Evolutionary conservation across 2,113 vertebrate genomes (phyloP), one percentile per base, ranked within the genome.

Genomic region (Poeciliopsis occidentalis): DNA sequence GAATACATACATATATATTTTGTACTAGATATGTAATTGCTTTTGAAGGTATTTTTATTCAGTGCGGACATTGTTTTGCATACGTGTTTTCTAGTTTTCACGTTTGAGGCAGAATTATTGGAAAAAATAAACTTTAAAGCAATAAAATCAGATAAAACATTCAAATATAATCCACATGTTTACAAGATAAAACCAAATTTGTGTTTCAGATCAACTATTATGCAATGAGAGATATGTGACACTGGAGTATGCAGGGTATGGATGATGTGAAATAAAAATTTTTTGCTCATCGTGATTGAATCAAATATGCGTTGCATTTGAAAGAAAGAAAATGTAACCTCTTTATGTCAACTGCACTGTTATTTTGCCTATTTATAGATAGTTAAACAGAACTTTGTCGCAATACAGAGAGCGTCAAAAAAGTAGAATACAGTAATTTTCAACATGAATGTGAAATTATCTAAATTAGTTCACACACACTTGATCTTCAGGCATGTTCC

Each of bases 11-110:
- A 31, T 81, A 57, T 80, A 73, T 87, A 87, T 89, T 13, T 26
- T 66, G 79, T 17, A 87, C 82, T 83, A 78, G 74, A 84, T 29
- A 84, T 73, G 60, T 75, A 2, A 73, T 77, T 70, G 78, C 65
- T 83, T 90, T 81, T 86, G 10, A 75, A 67, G 27, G 3, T 65
- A 41, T 88, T 79, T 65, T 73, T 67, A 82, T 70, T 72, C 10
- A 67, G 32, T 22, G 51, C 22, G 27, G 57, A 68, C 30, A 66
- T 74, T 82, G 76, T 81, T 22, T 27, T 26, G 66, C 74, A 85
- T 26, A 37, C 22, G 4, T 54, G 32, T 80, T 85, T 83, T 76
- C 8, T 65, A 76, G 81, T 74, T 51, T 85, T 80, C 62, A 69
- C 51, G 12, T 66, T n/a, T 0, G 11, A 41, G 12, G 65, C 54